These are phyloP conservation scores for Alsophila aescularia DNA, from an alignment of 2,888 invertebrate species.

Conservation along the genomic window DNA sequence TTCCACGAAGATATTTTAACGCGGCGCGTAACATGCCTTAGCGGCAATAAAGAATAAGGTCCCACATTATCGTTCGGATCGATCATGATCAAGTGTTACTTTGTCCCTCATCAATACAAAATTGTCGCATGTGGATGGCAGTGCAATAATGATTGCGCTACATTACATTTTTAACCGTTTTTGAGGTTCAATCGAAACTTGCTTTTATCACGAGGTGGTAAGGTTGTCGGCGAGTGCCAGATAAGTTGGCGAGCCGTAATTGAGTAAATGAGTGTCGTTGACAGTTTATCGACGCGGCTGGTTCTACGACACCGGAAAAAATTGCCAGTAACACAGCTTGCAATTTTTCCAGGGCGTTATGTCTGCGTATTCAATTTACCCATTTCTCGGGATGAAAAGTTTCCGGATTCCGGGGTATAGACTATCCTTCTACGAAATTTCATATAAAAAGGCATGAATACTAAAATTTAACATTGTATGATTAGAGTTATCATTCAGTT, in stretches of 20 bases:
- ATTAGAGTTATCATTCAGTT: no score
- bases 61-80: neutral
- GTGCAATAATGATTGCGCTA: constrained; percentile 15
- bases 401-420: no score
- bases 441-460: no score
- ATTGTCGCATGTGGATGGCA: constrained; percentile 9
- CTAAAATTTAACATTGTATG: no score
- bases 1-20: no score
- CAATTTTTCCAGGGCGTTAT: neutral
- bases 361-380: no score
- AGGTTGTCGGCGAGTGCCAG: neutral
- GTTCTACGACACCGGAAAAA: neutral
- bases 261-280: constrained; percentile 40
- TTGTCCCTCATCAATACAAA: neutral
- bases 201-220: constrained; percentile 11
- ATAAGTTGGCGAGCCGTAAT: constrained; percentile 24
- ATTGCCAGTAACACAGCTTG: constrained; percentile 1
- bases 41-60: neutral
- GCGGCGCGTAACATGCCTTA: no score
- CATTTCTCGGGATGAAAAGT: no score
- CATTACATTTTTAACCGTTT: constrained; percentile 11
- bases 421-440: no score
- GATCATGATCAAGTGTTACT: neutral
- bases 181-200: neutral
- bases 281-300: constrained; percentile 30